Percentiles rank a stretch among this genome's conserved stretches.
Evolutionary conservation across 1,140 invertebrate genomes (phyloP).

Genomic region (Oreohelix idahoensis): DNA sequence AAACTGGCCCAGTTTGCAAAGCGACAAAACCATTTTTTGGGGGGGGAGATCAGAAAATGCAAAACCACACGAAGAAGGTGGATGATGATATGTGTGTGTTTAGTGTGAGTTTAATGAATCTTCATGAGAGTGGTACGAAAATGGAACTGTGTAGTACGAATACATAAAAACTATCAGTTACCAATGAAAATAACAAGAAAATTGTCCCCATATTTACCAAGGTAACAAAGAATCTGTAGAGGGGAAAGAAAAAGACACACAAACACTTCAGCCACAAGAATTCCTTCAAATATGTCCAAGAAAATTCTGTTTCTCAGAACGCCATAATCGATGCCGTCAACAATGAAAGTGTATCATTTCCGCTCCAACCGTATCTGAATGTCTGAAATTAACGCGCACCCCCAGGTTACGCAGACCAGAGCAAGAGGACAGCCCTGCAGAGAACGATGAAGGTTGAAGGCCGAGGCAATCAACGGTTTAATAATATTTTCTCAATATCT

Average conservation of each 20-base stretch:
- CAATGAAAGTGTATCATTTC: constrained; percentile 21
- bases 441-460: not conserved
- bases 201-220: not conserved
- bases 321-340: constrained; percentile 11
- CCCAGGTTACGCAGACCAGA: not conserved
- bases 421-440: constrained; percentile 4
- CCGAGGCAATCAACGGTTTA: not conserved
- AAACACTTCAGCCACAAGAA: not conserved
- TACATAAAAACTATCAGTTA: not conserved
- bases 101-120: too few relatives aligned
- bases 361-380: not conserved
- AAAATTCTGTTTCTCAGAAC: not conserved
- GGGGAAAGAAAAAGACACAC: not conserved
- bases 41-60: too few relatives aligned
- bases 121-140: too few relatives aligned
- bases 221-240: not conserved
- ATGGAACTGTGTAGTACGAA: too few relatives aligned
- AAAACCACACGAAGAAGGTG: too few relatives aligned
- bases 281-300: not conserved
- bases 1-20: too few relatives aligned
- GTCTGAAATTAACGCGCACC: constrained; percentile 32
- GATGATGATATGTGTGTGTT: too few relatives aligned
- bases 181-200: not conserved
- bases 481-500: constrained; percentile 36
- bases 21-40: too few relatives aligned